Evolutionary conservation across 2,888 invertebrate species (phyloP), one percentile per base, ranked within the genome.

Genomic region (Coenonympha glycerion): DNA sequence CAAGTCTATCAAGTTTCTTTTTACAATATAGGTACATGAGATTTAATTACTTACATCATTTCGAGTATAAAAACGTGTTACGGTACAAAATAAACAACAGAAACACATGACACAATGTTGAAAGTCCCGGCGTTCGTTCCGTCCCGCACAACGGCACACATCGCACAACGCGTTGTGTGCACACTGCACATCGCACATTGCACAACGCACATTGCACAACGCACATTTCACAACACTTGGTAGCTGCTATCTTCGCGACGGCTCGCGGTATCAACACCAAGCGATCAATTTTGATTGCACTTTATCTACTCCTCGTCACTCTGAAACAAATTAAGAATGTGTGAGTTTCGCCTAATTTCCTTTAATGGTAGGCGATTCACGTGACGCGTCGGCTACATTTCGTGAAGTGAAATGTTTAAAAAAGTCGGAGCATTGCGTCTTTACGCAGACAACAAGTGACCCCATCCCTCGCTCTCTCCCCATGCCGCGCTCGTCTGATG

Each of bases 1-100:
- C 74, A 76, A 83, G 81, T 84, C 81, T 76, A 80, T 82, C 78
- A 71, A 68, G 76, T 82, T 81, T 62, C 79, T 71, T 82, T 82
- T 76, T 82, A 84, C 79, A 86, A 85, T 85, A 85, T 86, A 86
- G n/a, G n/a, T 83, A 82, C 78, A 76, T 80, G 75, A 21, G 16
- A 34, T 45, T 45, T 33, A n/a, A n/a, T n/a, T n/a, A n/a, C n/a
- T n/a, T n/a, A n/a, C n/a, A n/a, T 30, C 70, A 67, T 68, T 74
- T 76, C 76, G 79, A 85, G 85, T 86, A 85, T 84, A 86, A 86
- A 85, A 82, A 69, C 60, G 71, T 83, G 78, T 81, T 76, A 78
- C 73, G 65, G 73, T 75, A 78, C 67, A 78, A 79, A 72, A 79
- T 64, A 71, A 76, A 76, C 73, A 82, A 79, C 79, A 82, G 77